Evolutionary conservation across 92 coral and sea anemone species (phyloP), one percentile per base, ranked within the genome.

Genomic region (Virgularia gustaviana): DNA sequence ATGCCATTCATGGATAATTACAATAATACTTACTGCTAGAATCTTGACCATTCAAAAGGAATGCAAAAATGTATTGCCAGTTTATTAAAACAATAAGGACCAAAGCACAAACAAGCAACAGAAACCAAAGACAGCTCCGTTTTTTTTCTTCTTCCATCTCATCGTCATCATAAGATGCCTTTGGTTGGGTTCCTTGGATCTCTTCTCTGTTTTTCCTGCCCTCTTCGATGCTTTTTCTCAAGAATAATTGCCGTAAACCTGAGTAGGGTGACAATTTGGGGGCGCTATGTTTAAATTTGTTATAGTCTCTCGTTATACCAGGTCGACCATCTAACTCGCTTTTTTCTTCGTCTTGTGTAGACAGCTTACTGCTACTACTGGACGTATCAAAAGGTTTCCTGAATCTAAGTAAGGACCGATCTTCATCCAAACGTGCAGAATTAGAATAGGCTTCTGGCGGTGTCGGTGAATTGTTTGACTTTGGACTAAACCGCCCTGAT

Each of bases 401-500:
- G 5, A 12, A 11, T 30, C 60, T 34, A 13, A 24, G n/a, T 22
- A 68, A 31, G 22, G 75, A 61, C 33, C 61, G 60, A 28, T 68
- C 75, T 30, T 57, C 79, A 39, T 73, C 22, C n/a, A n/a, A n/a
- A n/a, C n/a, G n/a, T n/a, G n/a, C n/a, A n/a, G n/a, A n/a, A 18
- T 38, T 38, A 2, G 45, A 19, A 30, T 58, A 34, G 13, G 33
- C 18, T n/a, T 16, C 22, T 39, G 25, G 38, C 33, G 20, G 35
- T 53, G 49, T 20, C n/a, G 63, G 53, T 5, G 47, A 36, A 28
- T 16, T 27, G 52, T 30, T 36, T 31, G 71, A 68, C 56, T 38
- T 78, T 52, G 31, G 56, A 22, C 83, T 83, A 18, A 71, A 72
- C 51, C 63, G 73, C 44, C 84, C 73, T 3, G 76, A 71, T 28